These are phyloP conservation scores for Euborellia annulipes DNA, from an alignment of 1,140 invertebrate species.

Conservation along the genomic window DNA sequence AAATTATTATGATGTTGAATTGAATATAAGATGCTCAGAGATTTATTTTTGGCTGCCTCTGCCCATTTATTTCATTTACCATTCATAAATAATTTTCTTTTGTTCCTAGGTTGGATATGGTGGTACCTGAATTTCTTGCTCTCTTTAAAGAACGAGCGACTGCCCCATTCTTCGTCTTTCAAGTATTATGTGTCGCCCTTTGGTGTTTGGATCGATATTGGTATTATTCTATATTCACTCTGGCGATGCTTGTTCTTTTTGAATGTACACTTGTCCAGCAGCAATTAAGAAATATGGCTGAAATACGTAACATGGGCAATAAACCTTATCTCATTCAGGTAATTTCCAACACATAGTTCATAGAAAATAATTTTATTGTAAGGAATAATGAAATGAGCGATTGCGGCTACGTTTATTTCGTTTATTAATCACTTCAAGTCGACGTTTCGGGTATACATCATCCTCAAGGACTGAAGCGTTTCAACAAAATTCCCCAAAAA, in stretches of 20 bases:
- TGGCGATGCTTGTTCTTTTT: conserved; percentile 94
- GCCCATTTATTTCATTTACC: too few relatives aligned
- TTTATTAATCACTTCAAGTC: not conserved
- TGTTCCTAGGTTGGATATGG: conserved; percentile 59
- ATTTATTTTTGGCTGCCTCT: too few relatives aligned
- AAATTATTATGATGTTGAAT: too few relatives aligned
- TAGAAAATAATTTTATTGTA: not conserved
- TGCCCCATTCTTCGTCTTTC: conserved; percentile 94
- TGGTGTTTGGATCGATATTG: conserved; percentile 99
- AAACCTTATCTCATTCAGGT: conserved; percentile 83
- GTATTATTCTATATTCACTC: conserved; percentile 95
- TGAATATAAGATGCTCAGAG: too few relatives aligned
- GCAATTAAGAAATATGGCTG: conserved; percentile 95
- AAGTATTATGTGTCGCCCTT: conserved; percentile 91
- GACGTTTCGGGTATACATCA: too few relatives aligned
- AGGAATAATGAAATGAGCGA: too few relatives aligned
- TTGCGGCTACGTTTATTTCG: not conserved
- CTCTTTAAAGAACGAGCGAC: conserved; percentile 95
- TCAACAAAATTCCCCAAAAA: too few relatives aligned
- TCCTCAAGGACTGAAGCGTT: too few relatives aligned
- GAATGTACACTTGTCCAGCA: conserved; percentile 98
- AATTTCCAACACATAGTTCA: conserved; percentile 7
- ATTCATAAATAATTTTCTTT: too few relatives aligned
- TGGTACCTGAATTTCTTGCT: conserved; percentile 91
- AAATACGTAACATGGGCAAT: conserved; percentile 99